Evolutionary conservation across 2,888 invertebrate species (phyloP).

Genomic region (Gymnoscelis rufifasciata): DNA sequence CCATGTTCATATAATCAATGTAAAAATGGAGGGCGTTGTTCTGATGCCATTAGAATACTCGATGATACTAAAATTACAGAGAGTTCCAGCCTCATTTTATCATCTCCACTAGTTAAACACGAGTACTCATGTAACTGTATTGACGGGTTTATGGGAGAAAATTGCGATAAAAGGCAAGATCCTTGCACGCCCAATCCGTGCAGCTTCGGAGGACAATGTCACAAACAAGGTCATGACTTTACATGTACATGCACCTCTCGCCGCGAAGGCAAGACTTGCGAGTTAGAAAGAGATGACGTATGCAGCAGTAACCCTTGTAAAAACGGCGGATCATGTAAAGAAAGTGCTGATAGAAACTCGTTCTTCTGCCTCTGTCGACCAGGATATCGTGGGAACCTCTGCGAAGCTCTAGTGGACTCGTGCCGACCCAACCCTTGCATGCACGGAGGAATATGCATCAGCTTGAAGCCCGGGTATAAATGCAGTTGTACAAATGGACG

Average conservation of each 20-base stretch:
- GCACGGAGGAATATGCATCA: conserved; percentile 92
- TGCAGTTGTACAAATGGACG: conserved; percentile 92
- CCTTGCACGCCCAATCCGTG: conserved; percentile 96
- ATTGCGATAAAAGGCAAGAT: conserved; percentile 92
- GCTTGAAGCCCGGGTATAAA: conserved; percentile 91
- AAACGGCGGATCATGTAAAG: conserved; percentile 94
- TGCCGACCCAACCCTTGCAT: conserved; percentile 96
- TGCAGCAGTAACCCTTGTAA: conserved; percentile 92
- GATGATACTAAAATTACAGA: conserved; percentile 87
- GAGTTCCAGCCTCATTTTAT: conserved; percentile 88
- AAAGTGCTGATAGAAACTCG: conserved; percentile 90
- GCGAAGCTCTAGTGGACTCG: conserved; percentile 92
- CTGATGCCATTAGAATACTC: conserved; percentile 83
- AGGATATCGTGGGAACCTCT: conserved; percentile 93
- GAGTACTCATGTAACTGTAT: conserved; percentile 89
- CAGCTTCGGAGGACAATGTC: conserved; percentile 89
- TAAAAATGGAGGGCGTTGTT: conserved; percentile 88
- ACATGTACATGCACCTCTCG: conserved; percentile 88
- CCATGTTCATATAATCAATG: conserved; percentile 87
- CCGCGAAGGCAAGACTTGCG: conserved; percentile 90
- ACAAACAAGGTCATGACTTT: conserved; percentile 90
- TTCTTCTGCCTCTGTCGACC: conserved; percentile 95
- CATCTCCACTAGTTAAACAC: conserved; percentile 88
- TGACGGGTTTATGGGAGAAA: conserved; percentile 89
- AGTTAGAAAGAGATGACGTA: conserved; percentile 89